A percentile compares a stretch with the other conserved stretches of the same genome.
Evolutionary conservation across 2,113 vertebrate genomes (phyloP).

Genomic region (Polypterus bichir): DNA sequence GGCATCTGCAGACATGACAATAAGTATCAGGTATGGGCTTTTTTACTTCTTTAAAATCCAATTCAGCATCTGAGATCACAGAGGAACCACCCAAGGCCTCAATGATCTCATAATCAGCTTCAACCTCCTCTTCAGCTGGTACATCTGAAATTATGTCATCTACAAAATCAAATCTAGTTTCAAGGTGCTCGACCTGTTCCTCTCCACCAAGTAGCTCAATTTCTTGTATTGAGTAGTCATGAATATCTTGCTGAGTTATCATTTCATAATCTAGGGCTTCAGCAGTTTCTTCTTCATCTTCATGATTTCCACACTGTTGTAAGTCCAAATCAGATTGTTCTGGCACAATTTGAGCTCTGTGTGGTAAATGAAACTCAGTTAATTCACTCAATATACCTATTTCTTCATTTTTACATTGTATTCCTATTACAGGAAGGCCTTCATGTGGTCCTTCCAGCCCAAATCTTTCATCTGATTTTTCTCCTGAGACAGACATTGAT

Average conservation of each 20-base stretch:
- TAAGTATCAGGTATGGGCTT: constrained; percentile 65
- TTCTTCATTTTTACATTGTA: constrained; percentile 7
- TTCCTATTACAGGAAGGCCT: constrained; percentile 8
- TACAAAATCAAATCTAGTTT: constrained; percentile 36
- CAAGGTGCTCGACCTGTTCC: constrained; percentile 25
- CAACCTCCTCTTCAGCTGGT: constrained; percentile 38
- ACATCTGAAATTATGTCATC: constrained; percentile 30
- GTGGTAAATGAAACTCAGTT: too few species aligned
- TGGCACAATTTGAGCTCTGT: constrained; percentile 3
- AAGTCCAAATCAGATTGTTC: constrained; percentile 12
- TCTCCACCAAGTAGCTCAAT: constrained; percentile 33
- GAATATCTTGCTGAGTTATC: constrained; percentile 53
- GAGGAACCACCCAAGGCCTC: constrained; percentile 43
- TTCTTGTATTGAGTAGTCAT: constrained; percentile 36
- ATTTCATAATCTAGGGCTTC: constrained; percentile 65
- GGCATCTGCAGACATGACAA: constrained; percentile 67
- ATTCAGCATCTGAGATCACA: constrained; percentile 36
- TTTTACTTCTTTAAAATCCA: constrained; percentile 48
- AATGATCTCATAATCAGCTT: constrained; percentile 55
- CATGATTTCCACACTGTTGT: constrained; percentile 8
- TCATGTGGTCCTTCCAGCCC: not conserved
- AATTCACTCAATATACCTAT: too few species aligned
- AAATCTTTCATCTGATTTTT: not conserved
- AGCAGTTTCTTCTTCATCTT: constrained; percentile 39
- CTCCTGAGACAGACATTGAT: not conserved